Percentiles rank a stretch among this genome's conserved stretches.
Evolutionary conservation across 2,888 invertebrate species (phyloP).

Genomic region (Synanthedon andrenaeformis): DNA sequence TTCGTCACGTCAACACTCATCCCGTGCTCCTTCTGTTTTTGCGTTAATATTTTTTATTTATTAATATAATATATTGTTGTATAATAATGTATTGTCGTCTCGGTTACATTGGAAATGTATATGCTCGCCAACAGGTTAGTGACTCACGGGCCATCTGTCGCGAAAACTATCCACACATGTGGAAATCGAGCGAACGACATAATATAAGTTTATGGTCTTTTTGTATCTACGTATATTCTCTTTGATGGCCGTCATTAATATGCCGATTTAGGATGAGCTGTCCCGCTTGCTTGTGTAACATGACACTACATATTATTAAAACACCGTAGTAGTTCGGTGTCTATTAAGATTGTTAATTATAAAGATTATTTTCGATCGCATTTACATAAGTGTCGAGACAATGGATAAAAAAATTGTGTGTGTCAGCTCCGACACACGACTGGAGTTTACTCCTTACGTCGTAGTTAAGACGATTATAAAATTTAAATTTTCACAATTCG

Average conservation of each 20-base stretch:
- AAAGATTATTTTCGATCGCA: constrained; percentile 13
- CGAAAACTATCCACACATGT: constrained; percentile 56
- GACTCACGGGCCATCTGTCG: constrained; percentile 65
- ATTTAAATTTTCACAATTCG: too few species aligned
- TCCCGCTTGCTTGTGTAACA: constrained; percentile 33
- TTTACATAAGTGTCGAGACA: too few species aligned
- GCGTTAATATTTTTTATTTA: constrained; percentile 7
- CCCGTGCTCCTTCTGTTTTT: constrained; percentile 8
- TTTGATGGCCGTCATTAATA: constrained; percentile 39
- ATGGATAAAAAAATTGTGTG: too few species aligned
- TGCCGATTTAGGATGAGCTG: constrained; percentile 36
- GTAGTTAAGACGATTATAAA: too few species aligned
- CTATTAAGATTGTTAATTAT: constrained; percentile 5
- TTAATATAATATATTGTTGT: constrained; percentile 8
- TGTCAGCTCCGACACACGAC: too few species aligned
- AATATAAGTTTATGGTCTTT: constrained; percentile 34
- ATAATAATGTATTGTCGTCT: constrained; percentile 36
- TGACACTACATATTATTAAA: constrained; percentile 25
- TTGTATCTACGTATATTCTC: constrained; percentile 22
- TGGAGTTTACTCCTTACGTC: too few species aligned
- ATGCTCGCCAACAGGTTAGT: constrained; percentile 49
- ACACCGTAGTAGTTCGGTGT: constrained; percentile 8
- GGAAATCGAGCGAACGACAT: constrained; percentile 45
- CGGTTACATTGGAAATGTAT: constrained; percentile 48
- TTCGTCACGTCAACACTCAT: constrained; percentile 9